A percentile compares a stretch with the other conserved stretches of the same genome.
These are phyloP conservation scores for Aspidiotus rigidus DNA, from an alignment of 2,888 invertebrate species.

Conservation along the genomic window DNA sequence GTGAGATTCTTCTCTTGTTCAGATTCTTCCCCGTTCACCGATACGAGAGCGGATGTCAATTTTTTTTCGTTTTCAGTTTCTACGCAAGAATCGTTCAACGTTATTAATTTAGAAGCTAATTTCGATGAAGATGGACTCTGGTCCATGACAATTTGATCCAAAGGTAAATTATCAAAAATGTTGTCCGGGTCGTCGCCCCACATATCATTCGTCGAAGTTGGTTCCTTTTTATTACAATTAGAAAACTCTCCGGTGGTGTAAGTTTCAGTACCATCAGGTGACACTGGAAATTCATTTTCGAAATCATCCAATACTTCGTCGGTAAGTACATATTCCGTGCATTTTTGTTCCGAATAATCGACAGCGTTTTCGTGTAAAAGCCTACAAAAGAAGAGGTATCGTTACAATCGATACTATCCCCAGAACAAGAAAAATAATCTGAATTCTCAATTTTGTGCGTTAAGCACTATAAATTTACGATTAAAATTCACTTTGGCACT, in stretches of 20 bases:
- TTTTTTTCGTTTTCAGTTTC: not conserved
- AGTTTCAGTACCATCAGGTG: not conserved
- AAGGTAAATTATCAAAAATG: not conserved
- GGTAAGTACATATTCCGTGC: not conserved
- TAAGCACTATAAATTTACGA: too few relatives aligned
- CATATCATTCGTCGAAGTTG: not conserved
- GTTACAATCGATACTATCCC: not conserved
- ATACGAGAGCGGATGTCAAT: not conserved
- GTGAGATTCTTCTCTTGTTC: not conserved
- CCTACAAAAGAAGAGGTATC: not conserved
- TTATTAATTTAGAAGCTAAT: not conserved
- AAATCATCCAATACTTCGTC: conserved; percentile 13
- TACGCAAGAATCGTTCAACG: not conserved
- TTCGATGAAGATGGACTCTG: not conserved
- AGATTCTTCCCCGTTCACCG: not conserved
- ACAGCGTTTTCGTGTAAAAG: not conserved
- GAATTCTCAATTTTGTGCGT: too few relatives aligned
- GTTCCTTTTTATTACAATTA: not conserved
- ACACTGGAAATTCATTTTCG: conserved; percentile 6
- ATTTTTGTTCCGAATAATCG: not conserved
- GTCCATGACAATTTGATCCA: not conserved
- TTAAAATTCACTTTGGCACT: too few relatives aligned
- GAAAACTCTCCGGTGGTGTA: not conserved
- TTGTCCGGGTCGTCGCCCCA: not conserved
- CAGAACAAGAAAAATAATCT: too few relatives aligned